phyloP scores from a whole-genome alignment of 2,113 vertebrate genomes.

The Martes martes region DNA sequence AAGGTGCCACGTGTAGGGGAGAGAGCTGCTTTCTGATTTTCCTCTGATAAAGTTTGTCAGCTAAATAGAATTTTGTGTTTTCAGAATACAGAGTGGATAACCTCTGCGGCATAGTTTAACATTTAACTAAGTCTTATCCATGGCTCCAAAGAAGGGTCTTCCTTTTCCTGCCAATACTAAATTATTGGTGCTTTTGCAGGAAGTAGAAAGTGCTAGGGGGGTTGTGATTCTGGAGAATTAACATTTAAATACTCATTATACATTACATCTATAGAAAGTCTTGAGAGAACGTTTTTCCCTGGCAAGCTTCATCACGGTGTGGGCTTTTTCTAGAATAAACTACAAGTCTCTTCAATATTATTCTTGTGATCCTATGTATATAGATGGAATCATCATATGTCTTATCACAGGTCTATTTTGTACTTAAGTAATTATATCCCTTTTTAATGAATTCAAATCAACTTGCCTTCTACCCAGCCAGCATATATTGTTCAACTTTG shows the following conservation, averaged over 20 bases:
- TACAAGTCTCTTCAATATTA: background rate
- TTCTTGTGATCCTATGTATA: background rate
- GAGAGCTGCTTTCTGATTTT: constrained; percentile 2
- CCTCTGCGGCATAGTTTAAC: background rate
- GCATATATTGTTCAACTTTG: background rate
- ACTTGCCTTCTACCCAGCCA: background rate
- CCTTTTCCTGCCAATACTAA: constrained; percentile 31
- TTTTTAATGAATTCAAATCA: constrained; percentile 15
- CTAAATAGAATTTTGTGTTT: background rate
- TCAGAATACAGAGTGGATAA: constrained; percentile 7
- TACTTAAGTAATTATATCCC: background rate
- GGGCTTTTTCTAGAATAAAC: background rate
- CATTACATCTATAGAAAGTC: constrained; percentile 21
- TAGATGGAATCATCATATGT: background rate
- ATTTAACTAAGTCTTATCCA: background rate
- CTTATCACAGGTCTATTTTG: background rate
- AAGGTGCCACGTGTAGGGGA: background rate
- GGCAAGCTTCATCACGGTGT: background rate
- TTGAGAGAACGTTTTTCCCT: constrained; percentile 21
- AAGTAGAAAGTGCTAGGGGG: constrained; percentile 2
- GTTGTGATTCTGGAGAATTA: constrained; percentile 22
- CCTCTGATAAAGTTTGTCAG: background rate
- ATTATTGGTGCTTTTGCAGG: constrained; percentile 17
- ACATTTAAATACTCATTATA: constrained; percentile 19
- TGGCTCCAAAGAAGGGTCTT: background rate